phyloP scores from a whole-genome alignment of 2,797 vertebrate genomes.

The Cuniculus paca region DNA sequence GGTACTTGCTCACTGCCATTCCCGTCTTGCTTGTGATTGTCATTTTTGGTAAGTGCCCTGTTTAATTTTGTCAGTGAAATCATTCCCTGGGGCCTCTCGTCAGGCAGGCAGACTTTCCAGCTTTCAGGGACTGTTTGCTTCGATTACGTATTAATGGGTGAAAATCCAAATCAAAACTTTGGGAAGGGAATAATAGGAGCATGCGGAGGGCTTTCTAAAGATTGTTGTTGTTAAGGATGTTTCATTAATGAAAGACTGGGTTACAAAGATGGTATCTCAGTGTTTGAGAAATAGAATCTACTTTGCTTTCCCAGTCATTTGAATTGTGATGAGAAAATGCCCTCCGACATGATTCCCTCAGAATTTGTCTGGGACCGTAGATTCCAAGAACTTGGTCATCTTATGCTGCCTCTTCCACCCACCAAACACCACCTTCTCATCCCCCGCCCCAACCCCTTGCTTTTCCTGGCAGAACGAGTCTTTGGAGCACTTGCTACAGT shows the following conservation, averaged over 20 bases:
- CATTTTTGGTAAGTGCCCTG: conserved; percentile 90
- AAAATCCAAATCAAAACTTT: conserved; percentile 58
- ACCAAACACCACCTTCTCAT: background rate
- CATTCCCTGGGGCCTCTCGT: background rate
- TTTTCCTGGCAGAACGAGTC: background rate
- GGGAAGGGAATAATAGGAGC: background rate
- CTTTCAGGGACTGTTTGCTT: conserved; percentile 53
- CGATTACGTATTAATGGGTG: conserved; percentile 47
- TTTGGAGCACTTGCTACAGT: background rate
- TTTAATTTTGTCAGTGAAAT: conserved; percentile 77
- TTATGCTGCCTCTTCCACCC: background rate
- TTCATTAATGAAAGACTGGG: background rate
- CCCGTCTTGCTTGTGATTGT: conserved; percentile 89
- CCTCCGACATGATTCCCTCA: background rate
- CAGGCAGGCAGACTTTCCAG: background rate
- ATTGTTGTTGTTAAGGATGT: background rate
- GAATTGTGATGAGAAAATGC: background rate
- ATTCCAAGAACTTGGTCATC: background rate
- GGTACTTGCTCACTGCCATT: conserved; percentile 87
- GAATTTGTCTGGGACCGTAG: background rate
- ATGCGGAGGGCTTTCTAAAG: background rate
- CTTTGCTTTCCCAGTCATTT: background rate
- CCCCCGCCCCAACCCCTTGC: background rate
- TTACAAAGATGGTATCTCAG: background rate
- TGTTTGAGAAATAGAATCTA: background rate